These are phyloP conservation scores for Paedocypris micromegethes DNA, from an alignment of 2,797 vertebrate genomes.

Conservation along the genomic window DNA sequence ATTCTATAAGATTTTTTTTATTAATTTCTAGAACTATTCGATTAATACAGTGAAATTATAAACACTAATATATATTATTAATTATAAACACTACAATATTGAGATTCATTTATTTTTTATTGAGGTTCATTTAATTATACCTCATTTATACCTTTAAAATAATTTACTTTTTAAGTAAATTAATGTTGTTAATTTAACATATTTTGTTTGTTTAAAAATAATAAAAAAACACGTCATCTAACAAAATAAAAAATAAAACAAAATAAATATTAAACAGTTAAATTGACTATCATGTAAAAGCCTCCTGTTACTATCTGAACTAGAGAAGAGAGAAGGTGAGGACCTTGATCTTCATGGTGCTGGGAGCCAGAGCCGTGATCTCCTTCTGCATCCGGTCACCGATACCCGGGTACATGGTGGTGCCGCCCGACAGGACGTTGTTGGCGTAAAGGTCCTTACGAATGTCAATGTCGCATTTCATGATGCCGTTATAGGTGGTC, in stretches of 20 bases:
- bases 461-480: constrained; percentile 87
- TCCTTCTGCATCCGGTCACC: constrained; percentile 86
- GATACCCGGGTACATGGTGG: constrained; percentile 86
- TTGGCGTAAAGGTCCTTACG: constrained; percentile 85
- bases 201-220: not conserved
- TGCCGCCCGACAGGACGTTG: constrained; percentile 79
- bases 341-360: constrained; percentile 88
- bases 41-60: no score
- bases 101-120: no score
- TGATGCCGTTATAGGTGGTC: constrained; percentile 85
- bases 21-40: no score
- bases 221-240: not conserved
- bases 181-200: no score
- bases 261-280: not conserved
- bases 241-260: not conserved
- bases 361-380: constrained; percentile 81
- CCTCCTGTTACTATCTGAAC: not conserved
- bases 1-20: no score
- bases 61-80: no score
- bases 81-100: no score
- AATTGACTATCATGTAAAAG: not conserved
- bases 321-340: not conserved
- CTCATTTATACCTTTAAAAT: no score
- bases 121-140: no score
- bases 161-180: no score